Evolutionary conservation across 2,113 vertebrate species (phyloP).

Genomic region (Halcyon malimbica): DNA sequence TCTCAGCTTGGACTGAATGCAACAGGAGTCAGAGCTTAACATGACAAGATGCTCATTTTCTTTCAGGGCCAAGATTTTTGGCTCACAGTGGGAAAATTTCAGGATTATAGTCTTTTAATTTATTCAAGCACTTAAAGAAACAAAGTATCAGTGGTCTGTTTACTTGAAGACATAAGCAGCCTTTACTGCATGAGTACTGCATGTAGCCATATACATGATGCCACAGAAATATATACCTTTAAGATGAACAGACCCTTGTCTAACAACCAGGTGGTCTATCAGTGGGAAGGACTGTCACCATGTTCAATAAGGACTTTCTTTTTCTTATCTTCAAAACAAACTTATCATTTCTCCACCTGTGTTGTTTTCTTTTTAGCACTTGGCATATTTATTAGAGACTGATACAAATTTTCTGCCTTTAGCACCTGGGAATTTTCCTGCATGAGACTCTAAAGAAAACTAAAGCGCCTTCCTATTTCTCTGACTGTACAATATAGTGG

Average conservation of each 20-base stretch:
- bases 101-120: background rate
- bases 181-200: background rate
- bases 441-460: background rate
- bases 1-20: background rate
- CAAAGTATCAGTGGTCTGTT: accelerated
- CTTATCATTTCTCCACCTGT: background rate
- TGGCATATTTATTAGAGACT: background rate
- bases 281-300: background rate
- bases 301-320: background rate
- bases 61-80: background rate
- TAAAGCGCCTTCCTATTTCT: background rate
- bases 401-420: background rate
- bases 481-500: background rate
- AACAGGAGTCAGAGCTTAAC: background rate
- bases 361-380: background rate
- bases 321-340: background rate
- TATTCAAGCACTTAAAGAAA: background rate
- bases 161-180: background rate
- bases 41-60: accelerated
- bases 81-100: background rate
- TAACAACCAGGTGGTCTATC: background rate
- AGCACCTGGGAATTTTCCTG: background rate
- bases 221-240: background rate
- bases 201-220: background rate
- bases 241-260: background rate